Conservation (phyloP, 2,113 vertebrate genomes). For the Riparia riparia region DNA sequence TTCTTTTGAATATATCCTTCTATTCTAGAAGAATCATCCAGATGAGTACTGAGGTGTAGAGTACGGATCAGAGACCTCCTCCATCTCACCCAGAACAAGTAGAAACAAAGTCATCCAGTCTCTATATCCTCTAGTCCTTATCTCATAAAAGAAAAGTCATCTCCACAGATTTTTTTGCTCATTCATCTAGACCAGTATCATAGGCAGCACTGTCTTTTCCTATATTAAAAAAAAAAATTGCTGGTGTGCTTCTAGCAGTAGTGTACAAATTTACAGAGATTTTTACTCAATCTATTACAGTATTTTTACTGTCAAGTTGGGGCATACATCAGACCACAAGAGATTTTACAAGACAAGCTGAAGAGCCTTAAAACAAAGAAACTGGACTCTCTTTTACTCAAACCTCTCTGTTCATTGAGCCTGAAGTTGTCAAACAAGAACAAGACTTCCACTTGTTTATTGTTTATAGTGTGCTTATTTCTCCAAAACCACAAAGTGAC, state of each 20-base stretch:
- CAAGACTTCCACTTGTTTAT: slow-evolving; percentile 14
- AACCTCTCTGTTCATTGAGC: neutral
- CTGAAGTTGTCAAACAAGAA: slow-evolving; percentile 14
- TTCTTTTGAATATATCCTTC: neutral
- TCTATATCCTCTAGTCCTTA: neutral
- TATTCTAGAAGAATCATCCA: neutral
- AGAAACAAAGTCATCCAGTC: neutral
- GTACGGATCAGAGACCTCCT: neutral
- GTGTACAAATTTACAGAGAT: slow-evolving; percentile 6
- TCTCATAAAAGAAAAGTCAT: neutral
- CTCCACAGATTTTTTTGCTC: neutral
- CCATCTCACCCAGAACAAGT: neutral
- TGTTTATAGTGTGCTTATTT: slow-evolving; percentile 17
- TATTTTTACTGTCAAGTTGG: slow-evolving; percentile 10
- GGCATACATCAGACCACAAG: slow-evolving; percentile 20
- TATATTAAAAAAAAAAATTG: neutral
- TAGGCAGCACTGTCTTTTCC: neutral
- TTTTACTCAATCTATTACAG: neutral
- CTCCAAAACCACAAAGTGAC: slow-evolving; percentile 4
- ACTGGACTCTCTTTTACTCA: neutral
- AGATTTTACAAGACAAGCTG: slow-evolving; percentile 22
- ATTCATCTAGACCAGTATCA: neutral
- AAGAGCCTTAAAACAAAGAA: slow-evolving; percentile 1
- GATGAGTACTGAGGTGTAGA: neutral
- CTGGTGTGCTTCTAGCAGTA: neutral